Evolutionary conservation across 2,797 vertebrate genomes (phyloP), one percentile per base, ranked within the genome.

Genomic region (Botia kubotai): DNA sequence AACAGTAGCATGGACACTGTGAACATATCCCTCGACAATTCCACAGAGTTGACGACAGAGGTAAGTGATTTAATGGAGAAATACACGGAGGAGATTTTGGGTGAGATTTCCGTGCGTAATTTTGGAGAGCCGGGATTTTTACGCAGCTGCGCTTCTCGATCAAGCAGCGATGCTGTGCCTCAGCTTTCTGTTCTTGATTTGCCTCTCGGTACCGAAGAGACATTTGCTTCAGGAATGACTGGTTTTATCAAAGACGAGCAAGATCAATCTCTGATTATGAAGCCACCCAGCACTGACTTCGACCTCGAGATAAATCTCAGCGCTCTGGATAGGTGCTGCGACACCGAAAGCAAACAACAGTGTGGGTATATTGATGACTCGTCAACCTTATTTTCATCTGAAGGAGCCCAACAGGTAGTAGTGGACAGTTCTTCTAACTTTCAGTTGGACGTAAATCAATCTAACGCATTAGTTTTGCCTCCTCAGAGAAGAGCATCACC

Each of bases 161-260:
- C 87, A 2, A 81, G 79, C 72, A 33, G 33, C 26, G 89, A 82
- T 13, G 36, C 29, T 33, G 14, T 80, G 1, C 71, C 75, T 33
- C 86, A 91, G 23, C 90, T 86, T 5, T 71, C 52, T 50, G 0
- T 81, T 0, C 29, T 87, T 0, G 88, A 88, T 1, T 72, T 83
- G 11, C 21, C 89, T 1, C 72, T 87, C 2, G 57, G 43, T 0
- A 76, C 39, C 17, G 83, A 82, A 5, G 83, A 83, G 21, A 72
- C 12, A 43, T 72, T 73, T 62, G 58, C 80, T 60, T 74, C 68
- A 1, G 88, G 48, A 2, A 81, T 83, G 0, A 89, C 83, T 21
- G 92, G 90, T 52, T 93, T 91, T 80, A 92, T 94, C 58, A 94
- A 94, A 67, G 91, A 93, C 72, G 93, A 95, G 13, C 88, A 90